Base-by-base conservation (phyloP, 2,888 invertebrate genomes). In the Drosophila falleni region DNA sequence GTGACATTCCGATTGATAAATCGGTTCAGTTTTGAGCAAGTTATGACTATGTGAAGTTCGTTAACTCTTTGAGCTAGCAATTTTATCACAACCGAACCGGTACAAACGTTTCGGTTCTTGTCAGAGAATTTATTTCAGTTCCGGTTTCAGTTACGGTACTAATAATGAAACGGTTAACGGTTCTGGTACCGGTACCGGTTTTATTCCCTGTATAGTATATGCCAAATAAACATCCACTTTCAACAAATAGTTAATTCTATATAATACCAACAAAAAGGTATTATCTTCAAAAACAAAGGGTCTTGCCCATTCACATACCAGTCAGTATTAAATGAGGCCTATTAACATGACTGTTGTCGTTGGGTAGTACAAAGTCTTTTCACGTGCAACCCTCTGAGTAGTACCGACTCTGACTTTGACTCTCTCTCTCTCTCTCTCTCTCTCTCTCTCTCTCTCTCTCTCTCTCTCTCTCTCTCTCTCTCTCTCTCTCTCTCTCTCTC, bases 291-390 rank as follows among this genome's bases (percentile, higher is more conserved):
- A 50, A 50, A 47, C 39, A 50, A 60, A 42, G 39, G 42, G 2
- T 37, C 35, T 11, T 13, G 15, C 39, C 39, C 54, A 35, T 31
- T 55, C 29, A 31, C 50, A 44, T 2, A 33, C 29, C 64, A 26
- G 69, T 68, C 71, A 51, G 75, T 68, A 78, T 80, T 85, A 85
- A 85, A 85, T 80, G 83, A 88, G 80, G 77, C 84, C 87, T 88
- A 85, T 88, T 88, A 83, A 78, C 87, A 62, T 71, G 71, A 55
- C 72, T 62, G 58, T 79, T 71, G 61, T 35, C 58, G 55, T 33
- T 56, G 58, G 60, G 67, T 63, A 72, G 66, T 71, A 80, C 73
- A 72, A 77, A 67, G 49, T 65, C 81, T 49, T 70, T 80, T 80
- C 75, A 78, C 72, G 63, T 66, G 63, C 70, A 66, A 75, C 78